Evolutionary conservation across 2,797 vertebrate genomes (phyloP), one percentile per base, ranked within the genome.

Genomic region (Pithecia hirsuta): DNA sequence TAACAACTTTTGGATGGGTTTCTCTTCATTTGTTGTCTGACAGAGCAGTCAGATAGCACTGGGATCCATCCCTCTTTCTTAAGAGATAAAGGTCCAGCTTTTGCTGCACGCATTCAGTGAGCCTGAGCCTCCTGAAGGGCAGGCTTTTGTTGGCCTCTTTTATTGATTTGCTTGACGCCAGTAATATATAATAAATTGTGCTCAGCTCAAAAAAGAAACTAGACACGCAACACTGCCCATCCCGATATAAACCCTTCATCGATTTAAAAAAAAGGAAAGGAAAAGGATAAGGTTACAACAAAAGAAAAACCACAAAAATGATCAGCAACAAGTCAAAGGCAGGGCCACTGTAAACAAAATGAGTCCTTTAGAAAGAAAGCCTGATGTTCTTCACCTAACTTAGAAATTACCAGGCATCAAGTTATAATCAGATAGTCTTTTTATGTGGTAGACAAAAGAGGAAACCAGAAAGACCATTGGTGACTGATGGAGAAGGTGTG

Each of bases 101-200:
- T 67, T 80, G 82, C 12, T 2, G 4, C 17, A 41, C 7, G 4
- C 2, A 3, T 19, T 52, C n/a, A 50, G 36, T 28, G 82, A 81
- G 85, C 78, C 20, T 28, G 24, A 13, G 41, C 78, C 94, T 57
- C 91, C 70, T 75, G 46, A 87, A 85, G 84, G 52, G 70, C 14
- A 17, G 33, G 26, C 44, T 96, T 96, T 78, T 15, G 52, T 44
- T 81, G 92, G 52, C 81, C 33, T 79, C 33, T 39, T 87, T 91
- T 83, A 96, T 78, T 92, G 92, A 96, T 96, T 93, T 74, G 44
- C 30, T 85, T 97, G 94, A 93, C 67, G 28, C 48, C 57, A 96
- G 89, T 94, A 96, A 86, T 82, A 83, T 28, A 6, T 15, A 81
- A 74, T 41, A 90, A 93, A 79, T 92, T 88, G 22, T 33, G 24